Conservation (phyloP, 2,113 vertebrate genomes). For the Sorex fumeus region DNA sequence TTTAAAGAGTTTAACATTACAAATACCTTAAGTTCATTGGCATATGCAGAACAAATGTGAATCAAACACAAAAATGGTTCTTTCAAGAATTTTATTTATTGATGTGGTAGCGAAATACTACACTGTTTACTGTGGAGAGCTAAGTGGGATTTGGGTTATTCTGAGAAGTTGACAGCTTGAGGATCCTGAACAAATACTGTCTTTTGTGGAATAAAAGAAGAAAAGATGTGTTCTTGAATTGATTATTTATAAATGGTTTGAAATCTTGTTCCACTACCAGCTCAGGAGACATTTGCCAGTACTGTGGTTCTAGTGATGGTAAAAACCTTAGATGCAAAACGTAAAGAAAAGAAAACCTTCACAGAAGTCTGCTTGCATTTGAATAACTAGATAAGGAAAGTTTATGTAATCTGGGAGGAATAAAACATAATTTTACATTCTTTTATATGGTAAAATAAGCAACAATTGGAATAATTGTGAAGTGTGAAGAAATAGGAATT, state of each 20-base stretch:
- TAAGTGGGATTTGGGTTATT: constrained; percentile 86
- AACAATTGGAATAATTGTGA: neutral
- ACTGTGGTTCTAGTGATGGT: constrained; percentile 81
- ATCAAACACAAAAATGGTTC: constrained; percentile 86
- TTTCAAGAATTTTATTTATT: constrained; percentile 87
- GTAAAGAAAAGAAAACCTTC: constrained; percentile 25
- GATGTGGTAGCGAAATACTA: constrained; percentile 88
- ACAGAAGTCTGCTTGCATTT: constrained; percentile 87
- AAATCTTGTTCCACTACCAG: constrained; percentile 87
- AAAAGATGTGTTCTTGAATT: constrained; percentile 88
- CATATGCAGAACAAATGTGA: constrained; percentile 91
- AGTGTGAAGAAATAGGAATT: neutral
- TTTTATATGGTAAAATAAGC: constrained; percentile 51
- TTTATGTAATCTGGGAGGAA: constrained; percentile 65
- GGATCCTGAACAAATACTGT: constrained; percentile 85
- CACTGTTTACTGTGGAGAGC: constrained; percentile 88
- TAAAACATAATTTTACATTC: constrained; percentile 69
- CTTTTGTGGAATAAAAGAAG: constrained; percentile 88
- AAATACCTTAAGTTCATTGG: constrained; percentile 86
- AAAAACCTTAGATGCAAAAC: constrained; percentile 82
- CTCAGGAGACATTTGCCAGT: constrained; percentile 82
- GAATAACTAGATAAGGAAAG: constrained; percentile 86
- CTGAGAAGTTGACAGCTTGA: constrained; percentile 88
- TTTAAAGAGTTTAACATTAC: constrained; percentile 58
- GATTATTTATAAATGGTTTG: constrained; percentile 88